Evolutionary conservation across 2,113 vertebrate species (phyloP), one percentile per base, ranked within the genome.

Genomic region (Thunnus maccoyii): DNA sequence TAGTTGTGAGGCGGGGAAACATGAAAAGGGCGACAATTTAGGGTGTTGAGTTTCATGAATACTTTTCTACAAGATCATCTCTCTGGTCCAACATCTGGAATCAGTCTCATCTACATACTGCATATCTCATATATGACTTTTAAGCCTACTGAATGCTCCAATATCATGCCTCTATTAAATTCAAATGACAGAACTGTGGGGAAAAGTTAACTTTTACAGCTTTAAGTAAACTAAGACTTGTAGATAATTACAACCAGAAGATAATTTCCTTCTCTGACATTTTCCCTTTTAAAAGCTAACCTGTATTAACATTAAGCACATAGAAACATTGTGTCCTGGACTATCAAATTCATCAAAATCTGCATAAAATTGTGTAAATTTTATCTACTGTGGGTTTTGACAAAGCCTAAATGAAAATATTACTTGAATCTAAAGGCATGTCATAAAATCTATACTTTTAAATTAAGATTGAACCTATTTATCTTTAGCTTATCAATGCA

Each of bases 281-380:
- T 16, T 18, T 17, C 16, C 10, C 17, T 11, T 12, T 72, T 30
- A 22, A 13, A 69, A 72, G 48, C 85, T 92, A 91, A 92, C 76
- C 58, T 78, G 27, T 41, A 84, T 91, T 91, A 89, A 89, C 84
- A 84, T 44, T 30, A 73, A 75, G 54, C 48, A 63, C 56, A 63
- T 11, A 3, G 16, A 47, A 64, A 63, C 68, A 47, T 48, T 54
- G 18, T 75, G 5, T 64, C 17, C 18, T 9, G 4, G 17, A 62
- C 3, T 25, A 51, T 25, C 17, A 5, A 25, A 20, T 87, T 72
- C 5, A 8, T 56, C 16, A 56, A 47, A 51, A 57, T 27, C 48
- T 56, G n/a, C 16, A 60, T 12, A 55, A 41, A 58, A 48, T 66
- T 72, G n/a, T 78, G 25, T 18, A 57, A 63, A 60, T 5, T 54